Conservation (phyloP, 2,113 vertebrate genomes). For the Alces alces region DNA sequence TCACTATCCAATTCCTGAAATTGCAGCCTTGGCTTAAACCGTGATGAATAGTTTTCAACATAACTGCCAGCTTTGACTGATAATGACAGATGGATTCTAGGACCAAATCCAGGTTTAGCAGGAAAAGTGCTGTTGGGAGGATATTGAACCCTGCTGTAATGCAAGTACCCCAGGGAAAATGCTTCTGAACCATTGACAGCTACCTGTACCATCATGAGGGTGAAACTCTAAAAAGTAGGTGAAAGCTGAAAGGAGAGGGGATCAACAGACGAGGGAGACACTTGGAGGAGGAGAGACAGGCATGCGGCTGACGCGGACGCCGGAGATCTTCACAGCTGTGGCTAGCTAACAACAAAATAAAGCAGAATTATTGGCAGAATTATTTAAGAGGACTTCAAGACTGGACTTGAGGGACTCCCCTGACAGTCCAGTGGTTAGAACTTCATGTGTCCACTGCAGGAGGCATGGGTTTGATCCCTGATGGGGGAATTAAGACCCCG, state of each 20-base stretch:
- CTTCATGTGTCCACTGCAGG: accelerated
- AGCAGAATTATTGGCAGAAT: not conserved
- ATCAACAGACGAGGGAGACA: not conserved
- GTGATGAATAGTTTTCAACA: not conserved
- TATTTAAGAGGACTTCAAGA: not conserved
- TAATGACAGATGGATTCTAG: not conserved
- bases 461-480: not conserved
- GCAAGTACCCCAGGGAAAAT: not conserved
- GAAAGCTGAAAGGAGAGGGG: not conserved
- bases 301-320: accelerated
- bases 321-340: not conserved
- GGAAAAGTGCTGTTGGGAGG: not conserved
- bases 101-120: not conserved
- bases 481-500: not conserved
- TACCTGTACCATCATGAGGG: not conserved
- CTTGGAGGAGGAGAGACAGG: not conserved
- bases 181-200: not conserved
- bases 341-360: not conserved
- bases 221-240: not conserved
- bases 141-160: not conserved
- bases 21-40: slow-evolving; percentile 4
- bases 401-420: not conserved
- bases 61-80: not conserved
- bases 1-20: slow-evolving; percentile 1
- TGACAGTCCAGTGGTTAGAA: not conserved